Evolutionary conservation across 2,888 invertebrate genomes (phyloP).

Genomic region (Pachliopta kotzebuea): DNA sequence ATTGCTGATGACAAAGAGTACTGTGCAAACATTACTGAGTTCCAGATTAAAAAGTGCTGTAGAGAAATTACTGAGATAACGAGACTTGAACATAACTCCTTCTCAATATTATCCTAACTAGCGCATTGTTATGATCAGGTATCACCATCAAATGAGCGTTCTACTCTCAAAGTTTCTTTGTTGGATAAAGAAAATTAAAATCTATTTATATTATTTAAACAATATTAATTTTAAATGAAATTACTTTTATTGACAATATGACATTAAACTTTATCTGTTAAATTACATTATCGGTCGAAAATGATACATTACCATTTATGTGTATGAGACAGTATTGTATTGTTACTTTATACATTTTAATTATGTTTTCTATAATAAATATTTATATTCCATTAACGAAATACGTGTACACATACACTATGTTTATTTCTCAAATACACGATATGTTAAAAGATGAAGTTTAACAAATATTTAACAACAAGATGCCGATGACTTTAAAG

Average conservation of each 20-base stretch:
- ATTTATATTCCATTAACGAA: neutral
- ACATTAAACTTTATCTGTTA: neutral
- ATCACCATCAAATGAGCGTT: too few species aligned
- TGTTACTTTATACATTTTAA: neutral
- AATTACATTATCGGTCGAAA: neutral
- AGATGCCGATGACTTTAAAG: neutral
- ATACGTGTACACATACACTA: neutral
- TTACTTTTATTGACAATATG: slow-evolving; percentile 11
- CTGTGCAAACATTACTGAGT: too few species aligned
- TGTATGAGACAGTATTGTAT: neutral
- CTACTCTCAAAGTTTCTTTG: too few species aligned
- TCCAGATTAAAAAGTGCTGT: too few species aligned
- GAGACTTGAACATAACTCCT: too few species aligned
- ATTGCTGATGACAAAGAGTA: too few species aligned
- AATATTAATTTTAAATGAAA: neutral
- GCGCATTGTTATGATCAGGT: too few species aligned
- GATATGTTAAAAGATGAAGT: slow-evolving; percentile 1
- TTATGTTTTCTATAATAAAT: neutral
- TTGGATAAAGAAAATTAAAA: neutral
- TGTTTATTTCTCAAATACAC: neutral
- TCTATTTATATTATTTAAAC: neutral
- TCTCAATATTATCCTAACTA: too few species aligned
- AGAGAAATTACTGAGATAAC: too few species aligned
- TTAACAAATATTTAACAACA: neutral
- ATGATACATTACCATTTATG: neutral